Evolutionary conservation across 2,797 vertebrate species (phyloP).

Genomic region (Natrix natrix): DNA sequence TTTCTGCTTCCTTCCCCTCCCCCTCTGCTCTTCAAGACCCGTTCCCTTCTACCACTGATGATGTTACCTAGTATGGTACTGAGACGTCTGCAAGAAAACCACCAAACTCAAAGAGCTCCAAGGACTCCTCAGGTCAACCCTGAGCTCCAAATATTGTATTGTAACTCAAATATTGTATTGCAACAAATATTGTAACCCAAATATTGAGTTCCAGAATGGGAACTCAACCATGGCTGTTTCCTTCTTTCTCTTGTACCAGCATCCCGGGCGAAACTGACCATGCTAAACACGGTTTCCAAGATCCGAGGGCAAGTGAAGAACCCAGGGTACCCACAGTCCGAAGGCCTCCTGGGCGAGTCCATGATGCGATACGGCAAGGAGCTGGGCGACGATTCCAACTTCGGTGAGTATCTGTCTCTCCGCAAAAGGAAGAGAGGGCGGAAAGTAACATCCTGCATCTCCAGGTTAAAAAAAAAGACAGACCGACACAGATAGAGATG

Average conservation of each 20-base stretch:
- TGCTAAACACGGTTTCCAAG: constrained; percentile 95
- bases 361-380: constrained; percentile 95
- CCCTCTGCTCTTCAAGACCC: no score
- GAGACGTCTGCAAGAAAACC: no score
- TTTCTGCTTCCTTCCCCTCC: no score
- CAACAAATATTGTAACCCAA: no score
- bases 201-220: no score
- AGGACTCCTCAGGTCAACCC: no score
- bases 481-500: no score
- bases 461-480: background rate
- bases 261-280: constrained; percentile 93
- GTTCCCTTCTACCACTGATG: no score
- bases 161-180: no score
- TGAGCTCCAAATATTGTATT: background rate
- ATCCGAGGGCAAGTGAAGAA: constrained; percentile 98
- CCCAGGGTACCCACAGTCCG: constrained; percentile 93
- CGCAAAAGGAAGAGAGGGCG: background rate
- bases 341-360: constrained; percentile 93
- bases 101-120: no score
- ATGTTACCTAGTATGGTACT: no score
- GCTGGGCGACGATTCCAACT: constrained; percentile 95
- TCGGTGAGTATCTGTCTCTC: constrained; percentile 77
- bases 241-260: constrained; percentile 64
- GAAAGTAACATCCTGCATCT: background rate
- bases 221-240: constrained; percentile 21